Evolutionary conservation across 2,888 invertebrate genomes (phyloP), one percentile per base, ranked within the genome.

Genomic region (Megalurothrips usitatus): DNA sequence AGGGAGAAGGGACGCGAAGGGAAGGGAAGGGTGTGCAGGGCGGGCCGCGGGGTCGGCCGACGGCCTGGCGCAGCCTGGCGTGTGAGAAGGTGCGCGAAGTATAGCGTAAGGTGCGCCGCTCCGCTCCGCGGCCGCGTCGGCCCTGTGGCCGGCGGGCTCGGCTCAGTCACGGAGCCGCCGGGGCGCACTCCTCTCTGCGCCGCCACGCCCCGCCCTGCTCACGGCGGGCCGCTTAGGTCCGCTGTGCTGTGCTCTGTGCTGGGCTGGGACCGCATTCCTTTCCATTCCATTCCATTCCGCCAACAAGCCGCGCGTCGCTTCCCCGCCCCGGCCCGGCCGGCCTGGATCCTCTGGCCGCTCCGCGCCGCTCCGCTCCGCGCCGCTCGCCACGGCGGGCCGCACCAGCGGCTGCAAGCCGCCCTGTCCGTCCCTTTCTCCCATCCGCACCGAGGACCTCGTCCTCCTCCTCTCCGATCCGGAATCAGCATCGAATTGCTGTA

Each of bases 21-120:
- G 52, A 52, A 19, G 19, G 52, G 52, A 58, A 58, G 17, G 14
- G 58, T 17, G 58, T 11, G 58, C 58, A 58, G 52, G 52, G 52
- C 52, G 6, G 52, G 52, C 10, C n/a, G 58, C n/a, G n/a, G n/a
- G n/a, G n/a, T n/a, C 52, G 52, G 52, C 6, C 14, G 14, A 52
- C 17, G 14, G 52, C 52, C 14, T 52, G 52, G 17, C 14, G 68
- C 58, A 17, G 9, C 17, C 23, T 12, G 26, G 68, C 68, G 68
- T 75, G 9, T n/a, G n/a, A n/a, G n/a, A 12, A n/a, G 68, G 68
- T 75, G 68, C 68, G 68, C 68, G 68, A 75, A 75, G 68, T 75
- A n/a, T n/a, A 43, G 34, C 34, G 68, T 75, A 75, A 75, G 68
- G 68, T 75, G 68, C 68, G 68, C 26, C 23, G 68, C n/a, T 23